These are phyloP conservation scores for Magallana nippona DNA, from an alignment of 2,888 invertebrate species.

Conservation along the genomic window DNA sequence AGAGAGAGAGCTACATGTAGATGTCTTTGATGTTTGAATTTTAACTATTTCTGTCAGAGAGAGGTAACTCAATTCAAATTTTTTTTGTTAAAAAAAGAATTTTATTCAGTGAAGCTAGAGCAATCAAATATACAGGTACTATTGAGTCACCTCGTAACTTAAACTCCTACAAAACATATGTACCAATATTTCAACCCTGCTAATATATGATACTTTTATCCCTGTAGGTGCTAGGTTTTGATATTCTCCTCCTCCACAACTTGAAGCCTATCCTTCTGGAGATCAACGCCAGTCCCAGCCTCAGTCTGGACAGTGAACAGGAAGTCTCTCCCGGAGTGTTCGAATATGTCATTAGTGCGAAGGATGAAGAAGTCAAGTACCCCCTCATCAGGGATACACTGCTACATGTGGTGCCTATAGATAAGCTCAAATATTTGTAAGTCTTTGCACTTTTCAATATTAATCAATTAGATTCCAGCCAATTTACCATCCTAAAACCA, in stretches of 20 bases:
- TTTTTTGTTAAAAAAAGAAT: too few species aligned
- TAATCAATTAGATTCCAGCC: too few species aligned
- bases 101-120: too few species aligned
- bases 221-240: constrained; percentile 82
- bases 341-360: constrained; percentile 72
- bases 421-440: constrained; percentile 62
- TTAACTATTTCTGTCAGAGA: too few species aligned
- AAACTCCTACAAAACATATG: too few species aligned
- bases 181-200: too few species aligned
- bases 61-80: too few species aligned
- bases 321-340: constrained; percentile 73
- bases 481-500: too few species aligned
- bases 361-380: constrained; percentile 80
- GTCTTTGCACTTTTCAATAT: constrained; percentile 36
- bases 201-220: constrained; percentile 21
- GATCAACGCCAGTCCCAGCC: constrained; percentile 81
- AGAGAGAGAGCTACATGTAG: too few species aligned
- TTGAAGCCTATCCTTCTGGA: constrained; percentile 81
- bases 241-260: constrained; percentile 80
- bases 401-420: constrained; percentile 77
- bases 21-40: too few species aligned
- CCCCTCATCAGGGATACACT: constrained; percentile 81
- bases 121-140: too few species aligned
- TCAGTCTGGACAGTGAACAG: constrained; percentile 79
- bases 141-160: too few species aligned